Base-by-base conservation (phyloP, 2,113 vertebrate species). In the Hemiprocne comata region DNA sequence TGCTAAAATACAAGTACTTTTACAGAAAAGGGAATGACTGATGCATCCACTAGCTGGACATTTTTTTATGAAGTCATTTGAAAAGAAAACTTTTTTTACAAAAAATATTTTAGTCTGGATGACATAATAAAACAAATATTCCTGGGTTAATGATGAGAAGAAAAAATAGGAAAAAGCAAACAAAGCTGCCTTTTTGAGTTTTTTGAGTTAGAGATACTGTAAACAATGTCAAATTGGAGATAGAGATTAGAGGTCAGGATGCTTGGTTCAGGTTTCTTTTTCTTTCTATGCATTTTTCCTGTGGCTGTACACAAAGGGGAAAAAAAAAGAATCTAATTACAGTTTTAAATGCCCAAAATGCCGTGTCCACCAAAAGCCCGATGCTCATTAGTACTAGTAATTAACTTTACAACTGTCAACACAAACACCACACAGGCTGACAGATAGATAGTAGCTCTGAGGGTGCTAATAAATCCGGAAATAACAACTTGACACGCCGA, bases 371-470 rank as follows among this genome's bases (percentile, higher is more conserved):
- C 98, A 97, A 98, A 98, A 98, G 98, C 98, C 98, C 97, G 97
- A 96, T 95, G 98, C 98, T 98, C 98, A 98, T 98, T 98, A 98
- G 98, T 97, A 98, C 97, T 97, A 97, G 98, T 98, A 98, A 98
- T 98, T 98, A 98, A 98, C 98, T 98, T 98, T 98, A 98, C 98
- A 98, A 98, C 98, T 98, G 98, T 98, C 98, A 98, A 98, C 98
- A 98, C 97, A 98, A 98, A 98, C 98, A 97, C 97, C 97, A 94
- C 97, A 93, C 97, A 92, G 97, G 97, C 98, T 98, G 98, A 98
- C 98, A 98, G 98, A 98, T 96, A 98, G 98, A 98, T 97, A 97
- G 97, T 77, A 97, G 98, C 97, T 97, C 96, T 95, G 98, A 98
- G 98, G 97, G 98, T 98, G 98, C 98, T 98, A 98, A 98, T 98